Evolutionary conservation across 1,140 invertebrate genomes (phyloP).

Genomic region (Bombus balteatus): DNA sequence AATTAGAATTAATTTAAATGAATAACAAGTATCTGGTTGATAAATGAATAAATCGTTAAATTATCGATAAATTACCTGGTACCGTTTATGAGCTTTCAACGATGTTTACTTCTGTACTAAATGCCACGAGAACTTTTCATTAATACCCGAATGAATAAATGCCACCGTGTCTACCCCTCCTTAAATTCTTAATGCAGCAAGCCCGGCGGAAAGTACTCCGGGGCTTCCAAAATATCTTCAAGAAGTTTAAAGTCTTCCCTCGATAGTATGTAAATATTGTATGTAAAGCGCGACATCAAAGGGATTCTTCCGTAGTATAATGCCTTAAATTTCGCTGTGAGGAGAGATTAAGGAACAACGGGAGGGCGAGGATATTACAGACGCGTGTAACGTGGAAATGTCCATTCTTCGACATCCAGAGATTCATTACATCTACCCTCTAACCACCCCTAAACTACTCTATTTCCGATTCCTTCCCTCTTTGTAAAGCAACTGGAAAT

Average conservation of each 20-base stretch:
- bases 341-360: conserved; percentile 63
- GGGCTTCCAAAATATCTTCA: conserved; percentile 68
- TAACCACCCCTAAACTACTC: background rate
- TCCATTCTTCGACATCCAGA: background rate
- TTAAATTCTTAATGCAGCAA: conserved; percentile 70
- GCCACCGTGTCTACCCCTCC: conserved; percentile 44
- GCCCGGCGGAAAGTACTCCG: conserved; percentile 63
- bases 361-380: conserved; percentile 12
- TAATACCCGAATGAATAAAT: conserved; percentile 69
- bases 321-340: conserved; percentile 62
- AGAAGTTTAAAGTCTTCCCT: conserved; percentile 70
- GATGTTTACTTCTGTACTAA: conserved; percentile 36
- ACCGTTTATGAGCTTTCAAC: background rate
- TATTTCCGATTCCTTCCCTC: background rate
- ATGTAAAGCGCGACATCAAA: conserved; percentile 68
- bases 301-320: conserved; percentile 65
- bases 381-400: conserved; percentile 37
- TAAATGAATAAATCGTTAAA: background rate
- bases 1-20: too few species aligned
- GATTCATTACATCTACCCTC: background rate
- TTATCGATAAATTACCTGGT: background rate
- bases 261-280: conserved; percentile 71
- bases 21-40: too few species aligned
- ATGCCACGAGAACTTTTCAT: conserved; percentile 62
- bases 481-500: too few species aligned